Evolutionary conservation across 2,888 invertebrate genomes (phyloP).

Genomic region (Synergus gifuensis): DNA sequence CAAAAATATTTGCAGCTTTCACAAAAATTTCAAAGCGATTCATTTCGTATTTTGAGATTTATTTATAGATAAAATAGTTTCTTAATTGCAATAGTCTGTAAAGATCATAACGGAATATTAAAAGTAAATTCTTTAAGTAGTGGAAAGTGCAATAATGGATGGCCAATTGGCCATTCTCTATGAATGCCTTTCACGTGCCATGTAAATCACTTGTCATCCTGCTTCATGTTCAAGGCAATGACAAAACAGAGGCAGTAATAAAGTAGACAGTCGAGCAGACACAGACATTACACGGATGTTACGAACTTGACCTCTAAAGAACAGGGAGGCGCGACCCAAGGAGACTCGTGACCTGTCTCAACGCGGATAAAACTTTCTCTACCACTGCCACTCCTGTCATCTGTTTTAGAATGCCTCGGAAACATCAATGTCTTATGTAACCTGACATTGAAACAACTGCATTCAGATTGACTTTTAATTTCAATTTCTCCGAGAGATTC

Average conservation of each 20-base stretch:
- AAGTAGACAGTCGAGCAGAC: conserved; percentile 27
- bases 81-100: conserved; percentile 9
- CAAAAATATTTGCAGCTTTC: conserved; percentile 23
- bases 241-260: conserved; percentile 25
- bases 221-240: conserved; percentile 23
- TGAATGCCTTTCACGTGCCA: conserved; percentile 25
- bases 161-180: neutral
- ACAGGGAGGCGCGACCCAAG: conserved; percentile 47
- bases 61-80: conserved; percentile 13
- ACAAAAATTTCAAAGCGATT: conserved; percentile 18
- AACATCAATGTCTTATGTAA: conserved; percentile 50
- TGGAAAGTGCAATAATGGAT: neutral
- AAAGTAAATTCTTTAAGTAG: no score
- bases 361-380: conserved; percentile 33
- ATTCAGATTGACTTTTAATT: neutral
- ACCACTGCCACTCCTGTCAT: conserved; percentile 38
- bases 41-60: conserved; percentile 1
- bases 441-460: conserved; percentile 9
- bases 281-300: conserved; percentile 29
- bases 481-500: neutral
- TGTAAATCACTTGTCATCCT: conserved; percentile 34
- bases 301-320: conserved; percentile 60
- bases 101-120: neutral
- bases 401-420: conserved; percentile 44
- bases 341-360: conserved; percentile 39